Percentiles rank a stretch among this genome's conserved stretches.
These are phyloP conservation scores for Pachymerium ferrugineum DNA, from an alignment of 2,888 invertebrate genomes.

Conservation along the genomic window DNA sequence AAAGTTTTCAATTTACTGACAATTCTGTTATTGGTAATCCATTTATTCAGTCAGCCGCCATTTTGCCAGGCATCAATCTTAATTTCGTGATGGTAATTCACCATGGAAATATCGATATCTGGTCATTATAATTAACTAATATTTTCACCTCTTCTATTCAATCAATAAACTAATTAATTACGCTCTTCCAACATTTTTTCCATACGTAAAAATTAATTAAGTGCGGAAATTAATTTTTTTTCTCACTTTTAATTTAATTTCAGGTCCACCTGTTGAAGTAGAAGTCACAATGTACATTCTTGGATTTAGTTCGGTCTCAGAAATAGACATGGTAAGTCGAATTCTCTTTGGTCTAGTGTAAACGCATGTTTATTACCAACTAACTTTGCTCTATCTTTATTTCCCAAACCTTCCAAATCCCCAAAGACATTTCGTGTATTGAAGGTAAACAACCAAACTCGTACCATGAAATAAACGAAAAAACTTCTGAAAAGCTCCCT, in stretches of 20 bases:
- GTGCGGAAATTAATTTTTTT: neutral
- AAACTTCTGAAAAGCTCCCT: neutral
- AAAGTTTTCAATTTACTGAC: neutral
- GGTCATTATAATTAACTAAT: too few relatives aligned
- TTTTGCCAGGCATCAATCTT: neutral
- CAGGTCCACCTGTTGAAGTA: slow-evolving; percentile 31
- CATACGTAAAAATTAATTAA: neutral
- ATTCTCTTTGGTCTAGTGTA: too few relatives aligned
- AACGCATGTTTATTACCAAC: neutral
- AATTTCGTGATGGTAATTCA: neutral
- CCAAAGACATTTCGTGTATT: too few relatives aligned
- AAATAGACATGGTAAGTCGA: slow-evolving; percentile 33
- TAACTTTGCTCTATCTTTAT: neutral
- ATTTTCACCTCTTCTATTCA: too few relatives aligned
- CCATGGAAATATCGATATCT: neutral
- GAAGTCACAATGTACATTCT: slow-evolving; percentile 30
- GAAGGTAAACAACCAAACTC: too few relatives aligned
- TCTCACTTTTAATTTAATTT: too few relatives aligned
- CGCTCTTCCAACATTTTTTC: too few relatives aligned
- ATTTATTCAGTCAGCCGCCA: neutral
- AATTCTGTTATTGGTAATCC: neutral
- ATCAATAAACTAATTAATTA: too few relatives aligned
- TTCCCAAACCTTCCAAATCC: neutral
- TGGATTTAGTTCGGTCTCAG: slow-evolving; percentile 30
- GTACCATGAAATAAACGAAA: too few relatives aligned